Percentiles rank a stretch among this genome's conserved stretches.
Conservation (phyloP, 2,113 vertebrate genomes). For the Mystacornis crossleyi region DNA sequence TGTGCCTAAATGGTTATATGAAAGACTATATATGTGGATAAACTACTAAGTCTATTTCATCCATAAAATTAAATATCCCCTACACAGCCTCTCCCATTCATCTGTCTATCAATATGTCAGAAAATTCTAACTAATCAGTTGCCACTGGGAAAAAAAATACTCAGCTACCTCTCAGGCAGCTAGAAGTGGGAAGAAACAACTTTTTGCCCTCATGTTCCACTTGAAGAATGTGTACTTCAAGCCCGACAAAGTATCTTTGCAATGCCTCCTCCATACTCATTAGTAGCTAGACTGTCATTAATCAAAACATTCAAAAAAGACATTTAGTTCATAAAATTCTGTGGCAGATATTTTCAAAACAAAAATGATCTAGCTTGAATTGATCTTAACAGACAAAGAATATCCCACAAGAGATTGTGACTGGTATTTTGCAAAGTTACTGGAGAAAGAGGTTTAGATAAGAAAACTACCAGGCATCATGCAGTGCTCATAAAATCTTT, state of each 20-base stretch:
- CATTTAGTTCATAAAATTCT: conserved; percentile 21
- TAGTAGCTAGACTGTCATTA: conserved; percentile 30
- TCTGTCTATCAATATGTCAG: background rate
- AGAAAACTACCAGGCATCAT: background rate
- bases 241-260: background rate
- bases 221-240: background rate
- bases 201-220: background rate
- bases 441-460: background rate
- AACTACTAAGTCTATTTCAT: background rate
- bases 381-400: background rate
- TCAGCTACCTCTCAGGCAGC: background rate
- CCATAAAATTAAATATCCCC: background rate
- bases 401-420: background rate
- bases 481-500: background rate
- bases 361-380: conserved; percentile 21
- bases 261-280: conserved; percentile 1
- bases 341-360: conserved; percentile 38
- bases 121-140: background rate
- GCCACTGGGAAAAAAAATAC: background rate
- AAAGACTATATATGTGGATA: background rate
- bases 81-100: background rate
- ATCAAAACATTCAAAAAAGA: background rate
- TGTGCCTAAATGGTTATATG: background rate
- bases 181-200: background rate
- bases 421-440: background rate